Conservation (phyloP, 2,888 invertebrate species). For the Ommatoiulus sabulosus region DNA sequence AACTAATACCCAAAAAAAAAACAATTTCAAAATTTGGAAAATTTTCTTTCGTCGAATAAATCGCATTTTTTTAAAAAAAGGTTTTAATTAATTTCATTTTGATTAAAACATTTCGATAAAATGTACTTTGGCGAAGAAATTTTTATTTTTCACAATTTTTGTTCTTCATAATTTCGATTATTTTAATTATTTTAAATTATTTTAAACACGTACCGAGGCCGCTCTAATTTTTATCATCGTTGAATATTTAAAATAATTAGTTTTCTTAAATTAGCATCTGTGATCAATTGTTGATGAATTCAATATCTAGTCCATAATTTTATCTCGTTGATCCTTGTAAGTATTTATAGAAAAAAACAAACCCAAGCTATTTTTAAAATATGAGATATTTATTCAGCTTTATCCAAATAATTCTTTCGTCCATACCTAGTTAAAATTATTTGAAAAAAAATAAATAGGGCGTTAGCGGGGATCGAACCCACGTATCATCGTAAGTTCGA, state of each 20-base stretch:
- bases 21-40: no score
- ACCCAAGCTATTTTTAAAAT: not conserved
- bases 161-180: no score
- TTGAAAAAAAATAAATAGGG: not conserved
- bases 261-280: constrained; percentile 32
- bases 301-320: not conserved
- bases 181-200: no score
- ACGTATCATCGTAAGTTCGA: no score
- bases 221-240: not conserved
- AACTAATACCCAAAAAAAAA: no score
- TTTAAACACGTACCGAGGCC: not conserved
- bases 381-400: constrained; percentile 4
- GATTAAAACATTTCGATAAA: no score
- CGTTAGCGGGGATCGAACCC: not conserved
- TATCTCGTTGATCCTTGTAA: not conserved
- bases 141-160: no score
- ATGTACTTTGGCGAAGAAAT: no score
- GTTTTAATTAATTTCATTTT: no score
- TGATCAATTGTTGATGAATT: constrained; percentile 11
- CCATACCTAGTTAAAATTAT: not conserved
- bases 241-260: not conserved
- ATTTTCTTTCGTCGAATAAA: no score
- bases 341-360: constrained; percentile 20
- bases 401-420: not conserved
- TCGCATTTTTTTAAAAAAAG: no score